A percentile compares a stretch with the other conserved stretches of the same genome.
These are phyloP conservation scores for Geodia barretti DNA, from an alignment of 37 sponge, comb jelly and placozoan species.

Conservation along the genomic window DNA sequence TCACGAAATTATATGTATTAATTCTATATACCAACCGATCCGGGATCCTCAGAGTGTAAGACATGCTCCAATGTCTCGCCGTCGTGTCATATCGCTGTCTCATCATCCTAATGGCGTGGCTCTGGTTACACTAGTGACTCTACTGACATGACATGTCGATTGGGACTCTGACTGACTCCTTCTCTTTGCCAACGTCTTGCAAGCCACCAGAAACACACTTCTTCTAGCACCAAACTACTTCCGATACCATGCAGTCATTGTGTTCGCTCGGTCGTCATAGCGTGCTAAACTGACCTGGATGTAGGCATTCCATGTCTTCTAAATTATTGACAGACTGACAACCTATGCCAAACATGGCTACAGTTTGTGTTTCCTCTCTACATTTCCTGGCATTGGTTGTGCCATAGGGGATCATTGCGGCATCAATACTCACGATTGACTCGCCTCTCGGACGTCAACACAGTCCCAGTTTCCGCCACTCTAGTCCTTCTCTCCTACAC, in stretches of 20 bases:
- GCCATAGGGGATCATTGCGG: conserved; percentile 4
- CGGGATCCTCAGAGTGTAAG: conserved; percentile 3
- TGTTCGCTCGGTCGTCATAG: not conserved
- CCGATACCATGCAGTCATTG: too few relatives aligned
- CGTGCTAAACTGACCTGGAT: conserved; percentile 34
- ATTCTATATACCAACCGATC: too few relatives aligned
- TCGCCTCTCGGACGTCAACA: conserved; percentile 17
- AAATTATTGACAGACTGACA: conserved; percentile 25
- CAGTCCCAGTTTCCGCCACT: conserved; percentile 34
- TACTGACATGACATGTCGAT: conserved; percentile 8
- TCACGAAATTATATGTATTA: too few relatives aligned
- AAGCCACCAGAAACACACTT: not conserved
- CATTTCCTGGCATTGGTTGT: not conserved
- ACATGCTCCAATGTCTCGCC: conserved; percentile 16
- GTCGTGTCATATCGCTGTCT: not conserved
- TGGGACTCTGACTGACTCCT: conserved; percentile 30
- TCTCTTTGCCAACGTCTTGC: conserved; percentile 28
- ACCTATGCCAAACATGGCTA: conserved; percentile 36
- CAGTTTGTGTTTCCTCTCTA: conserved; percentile 28
- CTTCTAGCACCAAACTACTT: not conserved
- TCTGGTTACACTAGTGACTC: conserved; percentile 16
- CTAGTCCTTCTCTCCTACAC: conserved; percentile 40
- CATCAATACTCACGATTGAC: not conserved
- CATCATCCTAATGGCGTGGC: conserved; percentile 3
- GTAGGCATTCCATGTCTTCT: not conserved